A percentile compares a stretch with the other conserved stretches of the same genome.
Evolutionary conservation across 2,888 invertebrate species (phyloP).

Genomic region (Acronicta psi): DNA sequence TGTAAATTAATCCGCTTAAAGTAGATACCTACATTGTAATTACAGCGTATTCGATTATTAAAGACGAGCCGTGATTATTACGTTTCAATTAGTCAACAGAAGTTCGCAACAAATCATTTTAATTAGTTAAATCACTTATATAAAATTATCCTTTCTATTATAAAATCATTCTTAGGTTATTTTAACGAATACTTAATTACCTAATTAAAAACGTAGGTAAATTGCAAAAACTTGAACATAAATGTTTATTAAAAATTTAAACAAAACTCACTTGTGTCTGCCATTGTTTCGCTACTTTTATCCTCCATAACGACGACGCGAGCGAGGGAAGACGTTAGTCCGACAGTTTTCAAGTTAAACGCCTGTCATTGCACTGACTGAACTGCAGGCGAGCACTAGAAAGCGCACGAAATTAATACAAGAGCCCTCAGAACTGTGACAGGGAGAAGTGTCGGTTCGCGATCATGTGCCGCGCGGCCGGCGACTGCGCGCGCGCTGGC

Average conservation of each 20-base stretch:
- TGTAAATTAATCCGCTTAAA: conserved; percentile 33
- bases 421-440: conserved; percentile 74
- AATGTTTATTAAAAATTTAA: conserved; percentile 38
- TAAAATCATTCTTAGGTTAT: neutral
- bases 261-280: conserved; percentile 70
- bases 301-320: conserved; percentile 57
- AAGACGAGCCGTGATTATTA: conserved; percentile 15
- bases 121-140: conserved; percentile 9
- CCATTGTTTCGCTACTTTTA: conserved; percentile 65
- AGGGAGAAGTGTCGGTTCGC: conserved; percentile 74
- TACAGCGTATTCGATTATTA: conserved; percentile 18
- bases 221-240: conserved; percentile 20
- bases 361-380: conserved; percentile 80
- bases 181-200: neutral
- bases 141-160: neutral
- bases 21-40: conserved; percentile 17
- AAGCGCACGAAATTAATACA: conserved; percentile 76
- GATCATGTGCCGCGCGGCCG: conserved; percentile 67
- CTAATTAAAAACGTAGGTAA: conserved; percentile 2
- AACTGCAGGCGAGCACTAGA: conserved; percentile 74
- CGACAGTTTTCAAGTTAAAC: conserved; percentile 65
- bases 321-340: conserved; percentile 54
- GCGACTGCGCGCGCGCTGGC: conserved; percentile 71
- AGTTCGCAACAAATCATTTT: conserved; percentile 11
- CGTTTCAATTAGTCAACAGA: conserved; percentile 8